Evolutionary conservation across 2,797 vertebrate species (phyloP).

Genomic region (Setipinna tenuifilis): DNA sequence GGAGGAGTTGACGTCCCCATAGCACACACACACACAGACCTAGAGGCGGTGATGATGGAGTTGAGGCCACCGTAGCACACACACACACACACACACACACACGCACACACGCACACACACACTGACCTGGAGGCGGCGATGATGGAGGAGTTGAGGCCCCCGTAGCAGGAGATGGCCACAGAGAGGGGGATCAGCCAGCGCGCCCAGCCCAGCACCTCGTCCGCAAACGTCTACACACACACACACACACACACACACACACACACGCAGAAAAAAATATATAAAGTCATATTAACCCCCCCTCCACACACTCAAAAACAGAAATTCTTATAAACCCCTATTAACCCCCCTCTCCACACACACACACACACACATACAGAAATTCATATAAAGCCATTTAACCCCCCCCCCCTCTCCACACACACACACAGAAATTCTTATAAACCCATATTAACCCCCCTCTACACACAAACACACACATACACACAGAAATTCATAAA

Average conservation of each 20-base stretch:
- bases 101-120: background rate
- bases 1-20: no score
- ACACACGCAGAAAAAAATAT: background rate
- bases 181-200: slow-evolving; percentile 83
- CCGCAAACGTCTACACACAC: slow-evolving; percentile 79
- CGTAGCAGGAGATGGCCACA: slow-evolving; percentile 85
- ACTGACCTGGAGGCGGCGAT: slow-evolving; percentile 82
- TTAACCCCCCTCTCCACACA: background rate
- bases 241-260: background rate
- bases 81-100: background rate
- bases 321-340: background rate
- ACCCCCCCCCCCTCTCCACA: background rate
- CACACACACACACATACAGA: background rate
- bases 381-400: background rate
- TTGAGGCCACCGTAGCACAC: no score
- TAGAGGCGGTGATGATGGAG: no score
- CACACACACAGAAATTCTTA: background rate
- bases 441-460: no score
- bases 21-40: no score
- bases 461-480: background rate
- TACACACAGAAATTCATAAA: no score
- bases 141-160: slow-evolving; percentile 84
- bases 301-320: background rate
- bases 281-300: no score
- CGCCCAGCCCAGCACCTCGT: slow-evolving; percentile 75